Conservation (phyloP, 2,888 invertebrate genomes). For the Heliconius hortense region DNA sequence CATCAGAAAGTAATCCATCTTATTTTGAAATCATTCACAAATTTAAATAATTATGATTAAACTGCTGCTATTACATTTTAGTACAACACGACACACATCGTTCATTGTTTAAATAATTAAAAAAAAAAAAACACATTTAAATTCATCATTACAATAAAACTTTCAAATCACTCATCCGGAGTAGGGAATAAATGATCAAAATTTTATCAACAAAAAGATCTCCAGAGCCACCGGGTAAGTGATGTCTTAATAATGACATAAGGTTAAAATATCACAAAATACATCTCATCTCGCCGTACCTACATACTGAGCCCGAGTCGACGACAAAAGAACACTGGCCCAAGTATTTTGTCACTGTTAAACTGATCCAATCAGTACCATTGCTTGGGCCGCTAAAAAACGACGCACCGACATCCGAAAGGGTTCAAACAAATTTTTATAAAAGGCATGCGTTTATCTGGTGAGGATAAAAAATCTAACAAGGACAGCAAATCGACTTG, state of each 20-base stretch:
- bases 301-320: constrained; percentile 62
- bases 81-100: constrained; percentile 5
- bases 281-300: constrained; percentile 58
- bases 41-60: neutral
- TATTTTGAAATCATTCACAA: neutral
- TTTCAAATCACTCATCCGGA: constrained; percentile 56
- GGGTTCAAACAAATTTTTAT: constrained; percentile 70
- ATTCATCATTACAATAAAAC: constrained; percentile 43
- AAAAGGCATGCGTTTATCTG: constrained; percentile 64
- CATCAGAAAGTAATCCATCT: neutral
- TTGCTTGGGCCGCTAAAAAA: constrained; percentile 57
- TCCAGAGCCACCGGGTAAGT: constrained; percentile 77
- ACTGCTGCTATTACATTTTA: neutral
- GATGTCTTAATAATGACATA: constrained; percentile 80
- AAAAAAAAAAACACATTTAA: constrained; percentile 27
- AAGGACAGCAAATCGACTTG: constrained; percentile 51
- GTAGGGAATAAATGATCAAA: constrained; percentile 67
- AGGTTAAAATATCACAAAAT: constrained; percentile 76
- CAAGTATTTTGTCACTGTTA: constrained; percentile 80
- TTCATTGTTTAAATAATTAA: constrained; percentile 30
- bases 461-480: constrained; percentile 60
- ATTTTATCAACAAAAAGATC: constrained; percentile 68
- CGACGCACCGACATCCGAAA: constrained; percentile 57
- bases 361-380: constrained; percentile 71
- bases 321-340: constrained; percentile 72